phyloP scores from a whole-genome alignment of 2,797 vertebrate species.

The Crenichthys baileyi region DNA sequence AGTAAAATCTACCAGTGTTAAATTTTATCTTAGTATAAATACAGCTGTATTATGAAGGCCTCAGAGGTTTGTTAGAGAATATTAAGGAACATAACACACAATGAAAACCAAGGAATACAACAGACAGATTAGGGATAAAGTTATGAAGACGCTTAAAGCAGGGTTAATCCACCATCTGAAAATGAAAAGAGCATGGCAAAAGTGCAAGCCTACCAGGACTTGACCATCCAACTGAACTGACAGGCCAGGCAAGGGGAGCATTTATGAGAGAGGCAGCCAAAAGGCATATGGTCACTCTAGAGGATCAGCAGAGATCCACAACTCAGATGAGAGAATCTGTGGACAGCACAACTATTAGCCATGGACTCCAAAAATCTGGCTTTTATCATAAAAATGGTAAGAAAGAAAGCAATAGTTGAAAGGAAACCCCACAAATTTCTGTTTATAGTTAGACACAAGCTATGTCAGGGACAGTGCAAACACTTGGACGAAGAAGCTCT shows the following conservation, averaged over 20 bases:
- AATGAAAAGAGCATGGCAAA: neutral
- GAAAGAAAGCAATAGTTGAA: neutral
- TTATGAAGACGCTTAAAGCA: neutral
- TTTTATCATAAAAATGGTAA: neutral
- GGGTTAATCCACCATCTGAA: neutral
- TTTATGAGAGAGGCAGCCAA: too few relatives aligned
- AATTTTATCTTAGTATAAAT: neutral
- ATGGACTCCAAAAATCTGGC: neutral
- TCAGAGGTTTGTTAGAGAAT: neutral
- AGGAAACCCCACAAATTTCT: neutral
- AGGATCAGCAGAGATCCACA: neutral
- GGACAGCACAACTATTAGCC: neutral
- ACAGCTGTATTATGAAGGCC: neutral
- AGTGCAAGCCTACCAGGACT: too few relatives aligned
- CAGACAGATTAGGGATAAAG: neutral
- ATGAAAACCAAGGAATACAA: neutral
- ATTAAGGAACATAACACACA: neutral
- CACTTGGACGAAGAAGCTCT: neutral
- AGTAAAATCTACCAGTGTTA: neutral
- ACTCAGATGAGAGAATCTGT: too few relatives aligned
- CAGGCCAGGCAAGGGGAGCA: too few relatives aligned
- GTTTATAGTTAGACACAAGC: neutral
- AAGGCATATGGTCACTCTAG: neutral
- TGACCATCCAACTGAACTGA: too few relatives aligned
- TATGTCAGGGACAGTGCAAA: neutral